Conservation (phyloP, 2,113 vertebrate species). For the Amphiprion percula region DNA sequence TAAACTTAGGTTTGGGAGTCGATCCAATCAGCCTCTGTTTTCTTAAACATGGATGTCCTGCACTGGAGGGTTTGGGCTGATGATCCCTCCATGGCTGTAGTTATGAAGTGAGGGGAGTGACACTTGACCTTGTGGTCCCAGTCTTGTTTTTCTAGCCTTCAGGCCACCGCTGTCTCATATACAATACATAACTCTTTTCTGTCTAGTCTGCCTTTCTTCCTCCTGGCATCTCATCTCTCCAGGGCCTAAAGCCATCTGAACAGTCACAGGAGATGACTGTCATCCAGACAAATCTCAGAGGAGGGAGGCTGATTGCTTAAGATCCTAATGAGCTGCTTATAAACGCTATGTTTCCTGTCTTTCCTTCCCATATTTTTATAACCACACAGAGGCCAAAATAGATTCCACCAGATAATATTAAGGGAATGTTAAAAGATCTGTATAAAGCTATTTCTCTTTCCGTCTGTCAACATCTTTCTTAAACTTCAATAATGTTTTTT, state of each 20-base stretch:
- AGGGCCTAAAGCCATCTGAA: conserved; percentile 56
- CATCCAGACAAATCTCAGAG: conserved; percentile 58
- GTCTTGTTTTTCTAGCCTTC: conserved; percentile 71
- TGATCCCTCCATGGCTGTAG: conserved; percentile 3
- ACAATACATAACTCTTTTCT: conserved; percentile 68
- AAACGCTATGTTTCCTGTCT: conserved; percentile 59
- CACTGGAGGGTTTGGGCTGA: not conserved
- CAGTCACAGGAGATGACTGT: conserved; percentile 69
- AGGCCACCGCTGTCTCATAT: conserved; percentile 60
- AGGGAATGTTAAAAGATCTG: conserved; percentile 35
- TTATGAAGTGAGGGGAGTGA: conserved; percentile 35
- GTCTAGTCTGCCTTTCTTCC: conserved; percentile 65
- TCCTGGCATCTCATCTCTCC: conserved; percentile 63
- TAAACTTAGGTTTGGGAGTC: not conserved
- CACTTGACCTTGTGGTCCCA: conserved; percentile 68
- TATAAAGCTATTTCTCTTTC: conserved; percentile 14
- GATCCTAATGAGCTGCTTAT: conserved; percentile 71
- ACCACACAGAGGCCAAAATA: conserved; percentile 27
- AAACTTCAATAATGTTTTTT: conserved; percentile 22
- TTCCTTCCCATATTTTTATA: conserved; percentile 39
- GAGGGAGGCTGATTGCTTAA: conserved; percentile 58
- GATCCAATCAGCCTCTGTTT: conserved; percentile 9
- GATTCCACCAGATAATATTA: conserved; percentile 25
- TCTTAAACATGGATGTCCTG: conserved; percentile 22
- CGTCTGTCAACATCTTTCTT: not conserved